Percentiles rank a stretch among this genome's conserved stretches.
Evolutionary conservation across 2,113 vertebrate genomes (phyloP).

Genomic region (Euleptes europaea): DNA sequence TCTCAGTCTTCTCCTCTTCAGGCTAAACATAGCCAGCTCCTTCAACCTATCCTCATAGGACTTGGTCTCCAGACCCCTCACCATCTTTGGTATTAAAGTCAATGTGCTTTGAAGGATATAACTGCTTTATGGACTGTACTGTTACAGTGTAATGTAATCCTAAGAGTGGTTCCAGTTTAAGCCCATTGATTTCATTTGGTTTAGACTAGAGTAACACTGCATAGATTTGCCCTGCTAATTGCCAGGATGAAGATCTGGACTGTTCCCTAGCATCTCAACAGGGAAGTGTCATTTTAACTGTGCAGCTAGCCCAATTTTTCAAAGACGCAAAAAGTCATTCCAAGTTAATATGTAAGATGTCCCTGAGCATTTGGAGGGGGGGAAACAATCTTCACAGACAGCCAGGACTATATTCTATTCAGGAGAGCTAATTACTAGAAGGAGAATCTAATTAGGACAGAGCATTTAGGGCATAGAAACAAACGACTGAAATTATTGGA

Average conservation of each 20-base stretch:
- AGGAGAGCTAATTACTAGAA: slow-evolving; percentile 64
- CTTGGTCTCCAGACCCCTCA: too few species aligned
- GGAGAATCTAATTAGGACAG: slow-evolving; percentile 57
- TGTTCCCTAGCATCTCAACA: neutral
- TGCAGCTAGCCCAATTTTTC: slow-evolving; percentile 7
- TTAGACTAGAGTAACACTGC: too few species aligned
- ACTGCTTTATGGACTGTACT: too few species aligned
- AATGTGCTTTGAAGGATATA: too few species aligned
- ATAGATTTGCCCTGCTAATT: neutral
- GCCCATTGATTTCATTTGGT: too few species aligned
- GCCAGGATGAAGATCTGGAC: neutral
- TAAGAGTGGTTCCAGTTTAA: too few species aligned
- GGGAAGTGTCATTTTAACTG: neutral
- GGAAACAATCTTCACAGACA: slow-evolving; percentile 36
- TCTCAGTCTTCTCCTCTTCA: too few species aligned
- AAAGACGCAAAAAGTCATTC: slow-evolving; percentile 6
- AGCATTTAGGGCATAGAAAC: slow-evolving; percentile 45
- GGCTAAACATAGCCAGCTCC: too few species aligned
- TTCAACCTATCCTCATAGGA: too few species aligned
- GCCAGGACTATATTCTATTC: slow-evolving; percentile 34
- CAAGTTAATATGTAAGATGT: slow-evolving; percentile 34
- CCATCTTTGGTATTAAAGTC: too few species aligned
- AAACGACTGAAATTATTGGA: slow-evolving; percentile 36
- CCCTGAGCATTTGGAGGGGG: slow-evolving; percentile 22
- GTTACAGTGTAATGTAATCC: too few species aligned